A percentile compares a stretch with the other conserved stretches of the same genome.
These are phyloP conservation scores for Orbicella faveolata DNA, from an alignment of 64 coral and sea anemone genomes.

Conservation along the genomic window DNA sequence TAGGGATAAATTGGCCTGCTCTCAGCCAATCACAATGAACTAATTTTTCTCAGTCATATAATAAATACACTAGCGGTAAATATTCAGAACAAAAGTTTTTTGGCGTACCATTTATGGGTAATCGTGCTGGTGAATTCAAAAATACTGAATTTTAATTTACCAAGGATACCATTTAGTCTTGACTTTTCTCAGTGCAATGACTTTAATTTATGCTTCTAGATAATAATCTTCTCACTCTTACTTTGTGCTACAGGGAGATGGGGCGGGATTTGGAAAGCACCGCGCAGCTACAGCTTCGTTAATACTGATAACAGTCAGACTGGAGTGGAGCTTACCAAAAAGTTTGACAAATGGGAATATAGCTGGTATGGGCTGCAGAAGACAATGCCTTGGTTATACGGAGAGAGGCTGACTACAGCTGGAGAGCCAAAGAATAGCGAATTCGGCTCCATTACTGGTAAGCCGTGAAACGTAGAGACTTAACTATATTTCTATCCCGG, in stretches of 20 bases:
- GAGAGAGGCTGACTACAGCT: constrained; percentile 7
- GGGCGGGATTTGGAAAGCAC: constrained; percentile 49
- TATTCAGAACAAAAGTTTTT: too few species aligned
- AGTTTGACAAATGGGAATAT: constrained; percentile 54
- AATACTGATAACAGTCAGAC: constrained; percentile 42
- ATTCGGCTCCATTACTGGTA: constrained; percentile 47
- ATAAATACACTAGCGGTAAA: too few species aligned
- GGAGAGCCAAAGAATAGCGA: background rate
- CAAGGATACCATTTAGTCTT: too few species aligned
- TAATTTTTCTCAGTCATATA: too few species aligned
- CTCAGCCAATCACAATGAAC: too few species aligned
- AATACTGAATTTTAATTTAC: too few species aligned
- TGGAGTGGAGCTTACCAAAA: constrained; percentile 6
- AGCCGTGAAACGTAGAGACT: background rate
- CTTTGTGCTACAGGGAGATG: constrained; percentile 5
- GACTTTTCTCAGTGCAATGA: too few species aligned
- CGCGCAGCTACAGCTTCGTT: constrained; percentile 32
- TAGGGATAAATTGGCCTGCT: too few species aligned
- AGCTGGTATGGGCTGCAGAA: constrained; percentile 4
- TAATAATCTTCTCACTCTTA: background rate
- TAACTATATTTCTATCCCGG: background rate
- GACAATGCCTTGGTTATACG: constrained; percentile 32
- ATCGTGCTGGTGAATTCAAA: too few species aligned
- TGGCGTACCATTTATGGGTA: too few species aligned
- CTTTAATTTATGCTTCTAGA: background rate